These are phyloP conservation scores for Lemur catta DNA, from an alignment of 2,797 vertebrate genomes.

Conservation along the genomic window DNA sequence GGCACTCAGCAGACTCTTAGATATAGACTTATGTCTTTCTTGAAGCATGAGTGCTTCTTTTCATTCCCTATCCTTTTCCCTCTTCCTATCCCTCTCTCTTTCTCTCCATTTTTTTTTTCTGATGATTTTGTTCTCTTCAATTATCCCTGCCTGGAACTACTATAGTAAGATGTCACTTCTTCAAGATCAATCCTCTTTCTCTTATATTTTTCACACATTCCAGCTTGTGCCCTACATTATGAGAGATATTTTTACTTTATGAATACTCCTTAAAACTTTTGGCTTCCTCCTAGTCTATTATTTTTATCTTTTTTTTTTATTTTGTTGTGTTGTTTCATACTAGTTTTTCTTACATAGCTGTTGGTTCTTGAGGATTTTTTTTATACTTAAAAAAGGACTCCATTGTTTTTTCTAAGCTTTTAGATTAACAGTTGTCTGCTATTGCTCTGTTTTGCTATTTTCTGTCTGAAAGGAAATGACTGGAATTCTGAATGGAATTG, in stretches of 20 bases:
- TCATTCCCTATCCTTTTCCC: background rate
- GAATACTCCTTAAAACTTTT: background rate
- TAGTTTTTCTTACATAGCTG: background rate
- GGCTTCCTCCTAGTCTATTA: background rate
- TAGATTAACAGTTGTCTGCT: background rate
- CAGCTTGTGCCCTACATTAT: background rate
- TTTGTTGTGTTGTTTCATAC: background rate
- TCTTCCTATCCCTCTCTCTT: background rate
- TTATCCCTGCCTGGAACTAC: background rate
- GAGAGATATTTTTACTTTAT: background rate
- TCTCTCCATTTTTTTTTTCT: background rate
- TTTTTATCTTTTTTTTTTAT: background rate
- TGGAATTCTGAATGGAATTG: background rate
- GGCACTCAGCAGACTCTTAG: background rate
- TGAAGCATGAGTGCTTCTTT: background rate
- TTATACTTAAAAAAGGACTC: background rate
- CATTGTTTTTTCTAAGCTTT: background rate
- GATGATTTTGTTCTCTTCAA: background rate
- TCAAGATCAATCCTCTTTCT: background rate
- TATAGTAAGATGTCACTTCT: background rate
- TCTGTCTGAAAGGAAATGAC: background rate
- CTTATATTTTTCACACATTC: background rate
- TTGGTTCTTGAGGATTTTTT: background rate
- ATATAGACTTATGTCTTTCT: background rate
- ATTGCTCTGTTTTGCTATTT: background rate